A percentile compares a stretch with the other conserved stretches of the same genome.
phyloP scores from a whole-genome alignment of 2,113 vertebrate species.

The Phoenicopterus ruber region DNA sequence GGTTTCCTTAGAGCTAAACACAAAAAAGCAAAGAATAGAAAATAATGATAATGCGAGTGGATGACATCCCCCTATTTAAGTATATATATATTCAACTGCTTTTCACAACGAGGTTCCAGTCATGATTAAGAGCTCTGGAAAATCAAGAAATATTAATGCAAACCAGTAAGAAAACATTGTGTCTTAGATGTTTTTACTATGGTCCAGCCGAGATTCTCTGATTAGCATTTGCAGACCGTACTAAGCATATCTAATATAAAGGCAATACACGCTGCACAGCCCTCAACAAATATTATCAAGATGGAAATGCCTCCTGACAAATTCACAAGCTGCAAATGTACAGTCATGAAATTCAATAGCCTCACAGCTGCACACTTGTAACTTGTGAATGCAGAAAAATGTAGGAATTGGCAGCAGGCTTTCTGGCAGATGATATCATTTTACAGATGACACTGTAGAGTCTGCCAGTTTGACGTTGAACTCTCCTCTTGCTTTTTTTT shows the following conservation, averaged over 20 bases:
- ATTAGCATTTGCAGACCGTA: background rate
- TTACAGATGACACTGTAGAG: conserved; percentile 27
- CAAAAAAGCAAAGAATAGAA: background rate
- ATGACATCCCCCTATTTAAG: background rate
- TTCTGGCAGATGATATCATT: conserved; percentile 45
- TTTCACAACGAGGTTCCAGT: background rate
- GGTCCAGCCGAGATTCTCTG: background rate
- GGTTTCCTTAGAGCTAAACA: background rate
- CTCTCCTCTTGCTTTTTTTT: background rate
- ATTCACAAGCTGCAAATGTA: conserved; percentile 25
- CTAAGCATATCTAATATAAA: background rate
- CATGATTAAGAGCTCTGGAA: background rate
- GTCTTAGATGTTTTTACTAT: background rate
- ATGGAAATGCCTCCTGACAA: conserved; percentile 30
- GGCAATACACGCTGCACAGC: background rate
- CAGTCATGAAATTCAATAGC: conserved; percentile 9
- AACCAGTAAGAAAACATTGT: accelerated
- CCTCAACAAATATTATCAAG: background rate
- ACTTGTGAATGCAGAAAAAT: conserved; percentile 17
- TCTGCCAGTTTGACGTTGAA: conserved; percentile 36
- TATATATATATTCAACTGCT: background rate
- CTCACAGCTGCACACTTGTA: conserved; percentile 50
- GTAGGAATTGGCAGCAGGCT: conserved; percentile 47
- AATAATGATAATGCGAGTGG: background rate
- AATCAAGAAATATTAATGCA: background rate